Base-by-base conservation (phyloP, 2,113 vertebrate genomes). In the Craseonycteris thonglongyai region DNA sequence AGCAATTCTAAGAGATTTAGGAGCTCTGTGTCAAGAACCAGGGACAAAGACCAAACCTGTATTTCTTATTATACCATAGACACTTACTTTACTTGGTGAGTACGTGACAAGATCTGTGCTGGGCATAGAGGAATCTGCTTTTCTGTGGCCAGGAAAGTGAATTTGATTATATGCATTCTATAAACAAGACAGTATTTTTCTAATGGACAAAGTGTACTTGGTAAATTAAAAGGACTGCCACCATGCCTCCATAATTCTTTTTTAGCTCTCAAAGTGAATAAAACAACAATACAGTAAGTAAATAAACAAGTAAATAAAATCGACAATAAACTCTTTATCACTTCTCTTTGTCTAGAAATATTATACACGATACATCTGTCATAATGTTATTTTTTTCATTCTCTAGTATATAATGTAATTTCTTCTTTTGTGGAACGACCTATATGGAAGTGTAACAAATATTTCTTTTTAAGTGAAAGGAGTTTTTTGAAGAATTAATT, bases 271-370 rank as follows among this genome's bases (percentile, higher is more conserved):
- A 35, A 80, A 94, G 83, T 80, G 58, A 96, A 81, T 97, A 96
- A 97, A 94, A 81, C 8, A 71, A 84, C 58, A 94, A 93, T 81
- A 51, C 9, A 95, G 74, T 88, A 80, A 96, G 92, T 96, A 97
- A 96, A 95, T 95, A 96, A 97, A 92, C 42, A 97, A 97, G 96
- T 96, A 95, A 97, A 97, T 97, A 97, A 97, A 97, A 96, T 63
- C 45, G 51, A 96, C 71, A 94, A 58, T 97, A 96, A 96, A 97
- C 96, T 84, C 63, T 97, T 97, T 96, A 97, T 97, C 47, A 88
- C 93, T 90, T 83, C 56, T 91, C 63, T 95, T 83, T 94, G 58
- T 75, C 51, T 91, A 56, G 79, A 86, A 96, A 90, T 83, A 87
- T 69, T 91, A 88, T 40, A 78, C 51, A 91, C 13, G n/a, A 71